phyloP scores from a whole-genome alignment of 2,888 invertebrate species.

The Melieria picta region DNA sequence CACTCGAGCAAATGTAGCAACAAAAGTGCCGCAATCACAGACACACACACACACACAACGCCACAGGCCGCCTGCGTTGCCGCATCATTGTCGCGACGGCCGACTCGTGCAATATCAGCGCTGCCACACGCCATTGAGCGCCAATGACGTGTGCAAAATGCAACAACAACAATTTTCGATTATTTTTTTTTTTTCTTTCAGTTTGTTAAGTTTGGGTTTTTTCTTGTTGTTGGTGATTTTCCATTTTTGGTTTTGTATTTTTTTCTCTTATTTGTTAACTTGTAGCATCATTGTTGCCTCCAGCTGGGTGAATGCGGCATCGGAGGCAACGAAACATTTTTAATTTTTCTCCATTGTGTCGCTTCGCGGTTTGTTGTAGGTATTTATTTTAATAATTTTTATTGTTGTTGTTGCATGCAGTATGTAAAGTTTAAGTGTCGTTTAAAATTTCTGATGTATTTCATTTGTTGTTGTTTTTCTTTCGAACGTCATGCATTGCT shows the following conservation, averaged over 20 bases:
- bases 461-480: too few relatives aligned
- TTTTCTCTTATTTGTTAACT: not conserved
- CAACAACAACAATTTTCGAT: conserved; percentile 53
- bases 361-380: too few relatives aligned
- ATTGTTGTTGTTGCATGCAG: conserved; percentile 8
- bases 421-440: conserved; percentile 13
- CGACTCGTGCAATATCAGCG: conserved; percentile 53
- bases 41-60: conserved; percentile 12
- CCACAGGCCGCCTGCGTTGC: not conserved
- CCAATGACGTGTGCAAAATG: conserved; percentile 62
- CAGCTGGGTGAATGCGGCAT: too few relatives aligned
- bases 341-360: not conserved
- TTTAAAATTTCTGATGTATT: not conserved
- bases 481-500: too few relatives aligned
- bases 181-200: conserved; percentile 16
- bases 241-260: conserved; percentile 6
- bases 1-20: not conserved
- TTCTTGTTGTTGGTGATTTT: conserved; percentile 38
- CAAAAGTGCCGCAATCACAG: not conserved
- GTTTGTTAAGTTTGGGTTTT: conserved; percentile 31
- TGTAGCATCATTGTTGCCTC: too few relatives aligned
- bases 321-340: too few relatives aligned
- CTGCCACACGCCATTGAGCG: conserved; percentile 60
- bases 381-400: conserved; percentile 39
- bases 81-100: conserved; percentile 7